Conservation (phyloP, 92 coral and sea anemone genomes). For the Porites rus region DNA sequence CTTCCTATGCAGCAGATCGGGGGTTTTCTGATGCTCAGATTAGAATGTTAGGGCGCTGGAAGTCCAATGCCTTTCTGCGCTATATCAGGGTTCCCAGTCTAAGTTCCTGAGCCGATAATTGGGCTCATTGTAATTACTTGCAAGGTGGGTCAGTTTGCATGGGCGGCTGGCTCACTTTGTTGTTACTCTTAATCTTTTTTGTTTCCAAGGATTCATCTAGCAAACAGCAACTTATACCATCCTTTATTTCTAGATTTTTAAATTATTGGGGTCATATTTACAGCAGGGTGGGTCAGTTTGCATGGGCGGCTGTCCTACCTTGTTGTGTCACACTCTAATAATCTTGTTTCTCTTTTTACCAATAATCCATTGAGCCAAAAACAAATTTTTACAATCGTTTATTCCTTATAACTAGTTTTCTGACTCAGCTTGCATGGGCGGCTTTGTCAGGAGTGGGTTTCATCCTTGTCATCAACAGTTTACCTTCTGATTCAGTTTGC, state of each 20-base stretch:
- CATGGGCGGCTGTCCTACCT: slow-evolving; percentile 13
- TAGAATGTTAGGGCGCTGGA: too few species aligned
- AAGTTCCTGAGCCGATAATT: not conserved
- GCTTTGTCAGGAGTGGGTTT: too few species aligned
- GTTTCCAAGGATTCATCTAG: slow-evolving; percentile 5
- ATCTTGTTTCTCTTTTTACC: not conserved
- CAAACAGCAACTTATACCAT: slow-evolving; percentile 8
- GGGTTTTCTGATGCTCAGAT: too few species aligned
- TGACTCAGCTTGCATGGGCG: too few species aligned
- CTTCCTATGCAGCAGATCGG: slow-evolving; percentile 34
- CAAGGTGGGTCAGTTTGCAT: not conserved
- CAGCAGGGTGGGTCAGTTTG: slow-evolving; percentile 12
- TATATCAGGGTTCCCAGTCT: slow-evolving; percentile 26
- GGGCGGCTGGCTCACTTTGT: not conserved
- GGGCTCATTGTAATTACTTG: not conserved
- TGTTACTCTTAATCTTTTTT: slow-evolving; percentile 2
- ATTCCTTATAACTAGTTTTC: too few species aligned
- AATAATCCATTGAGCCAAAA: not conserved
- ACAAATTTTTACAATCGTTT: not conserved
- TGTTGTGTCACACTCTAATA: slow-evolving; percentile 1
- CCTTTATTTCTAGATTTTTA: not conserved
- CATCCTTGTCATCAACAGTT: too few species aligned
- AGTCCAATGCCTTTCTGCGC: slow-evolving; percentile 36
- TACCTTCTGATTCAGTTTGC: too few species aligned
- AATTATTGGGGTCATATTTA: not conserved